These are phyloP conservation scores for Plotosus lineatus DNA, from an alignment of 2,113 vertebrate genomes.

Conservation along the genomic window DNA sequence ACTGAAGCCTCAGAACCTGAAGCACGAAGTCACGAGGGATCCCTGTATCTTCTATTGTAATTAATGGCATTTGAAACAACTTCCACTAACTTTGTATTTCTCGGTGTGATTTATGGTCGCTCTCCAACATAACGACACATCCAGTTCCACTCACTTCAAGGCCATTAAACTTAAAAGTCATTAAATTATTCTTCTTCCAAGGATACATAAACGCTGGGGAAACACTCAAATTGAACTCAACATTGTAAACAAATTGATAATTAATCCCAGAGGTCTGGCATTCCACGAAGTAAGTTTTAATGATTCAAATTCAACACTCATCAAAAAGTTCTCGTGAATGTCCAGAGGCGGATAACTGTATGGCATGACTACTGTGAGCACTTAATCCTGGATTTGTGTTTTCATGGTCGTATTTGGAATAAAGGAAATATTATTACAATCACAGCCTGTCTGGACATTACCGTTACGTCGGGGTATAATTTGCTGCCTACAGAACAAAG, in stretches of 20 bases:
- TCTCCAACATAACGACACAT: background rate
- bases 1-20: too few species aligned
- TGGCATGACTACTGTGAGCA: background rate
- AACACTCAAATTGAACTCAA: conserved; percentile 14
- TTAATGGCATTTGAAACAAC: conserved; percentile 27
- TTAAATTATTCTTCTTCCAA: conserved; percentile 12
- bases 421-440: background rate
- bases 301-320: background rate
- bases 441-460: background rate
- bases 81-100: conserved; percentile 17
- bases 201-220: background rate
- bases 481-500: conserved; percentile 24
- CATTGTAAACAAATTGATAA: conserved; percentile 23
- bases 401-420: background rate
- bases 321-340: background rate
- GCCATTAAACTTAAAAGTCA: too few species aligned
- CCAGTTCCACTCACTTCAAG: conserved; percentile 13
- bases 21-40: too few species aligned
- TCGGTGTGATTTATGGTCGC: conserved; percentile 5
- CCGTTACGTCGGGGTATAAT: background rate
- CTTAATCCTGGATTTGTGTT: background rate
- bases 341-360: background rate
- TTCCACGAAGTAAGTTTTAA: background rate
- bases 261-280: conserved; percentile 1
- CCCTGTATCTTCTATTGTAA: background rate